Evolutionary conservation across 2,888 invertebrate genomes (phyloP).

Genomic region (Nymphalis c-album): DNA sequence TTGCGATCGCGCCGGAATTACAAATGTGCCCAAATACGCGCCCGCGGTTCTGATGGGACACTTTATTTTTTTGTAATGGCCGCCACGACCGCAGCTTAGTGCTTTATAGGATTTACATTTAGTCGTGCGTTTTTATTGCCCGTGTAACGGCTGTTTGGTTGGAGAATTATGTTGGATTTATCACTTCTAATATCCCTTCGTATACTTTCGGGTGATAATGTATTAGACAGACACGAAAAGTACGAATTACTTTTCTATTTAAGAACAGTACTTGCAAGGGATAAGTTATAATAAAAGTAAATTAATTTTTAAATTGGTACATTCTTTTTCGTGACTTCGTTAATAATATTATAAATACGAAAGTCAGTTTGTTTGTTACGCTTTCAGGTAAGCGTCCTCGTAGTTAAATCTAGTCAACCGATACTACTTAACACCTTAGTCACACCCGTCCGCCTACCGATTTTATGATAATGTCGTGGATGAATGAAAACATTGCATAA

Average conservation of each 20-base stretch:
- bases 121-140: slow-evolving; percentile 70
- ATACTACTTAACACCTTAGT: no score
- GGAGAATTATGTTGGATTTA: slow-evolving; percentile 46
- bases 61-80: slow-evolving; percentile 70
- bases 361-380: no score
- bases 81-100: slow-evolving; percentile 54
- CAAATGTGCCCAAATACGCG: slow-evolving; percentile 63
- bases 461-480: no score
- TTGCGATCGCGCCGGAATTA: slow-evolving; percentile 63
- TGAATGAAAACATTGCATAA: no score
- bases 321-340: no score
- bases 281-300: no score
- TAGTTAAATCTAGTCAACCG: no score
- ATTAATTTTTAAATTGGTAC: no score
- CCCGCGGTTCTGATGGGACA: slow-evolving; percentile 75
- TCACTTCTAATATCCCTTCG: slow-evolving; percentile 23
- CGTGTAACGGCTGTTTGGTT: slow-evolving; percentile 52
- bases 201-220: slow-evolving; percentile 10
- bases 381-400: no score
- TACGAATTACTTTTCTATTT: background rate
- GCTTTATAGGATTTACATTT: slow-evolving; percentile 70
- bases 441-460: no score
- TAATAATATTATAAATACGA: no score
- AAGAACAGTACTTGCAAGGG: no score
- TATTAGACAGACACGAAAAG: slow-evolving; percentile 2